Percentiles rank a stretch among this genome's conserved stretches.
Conservation (phyloP, 2,113 vertebrate genomes). For the Cynopterus brachyotis region DNA sequence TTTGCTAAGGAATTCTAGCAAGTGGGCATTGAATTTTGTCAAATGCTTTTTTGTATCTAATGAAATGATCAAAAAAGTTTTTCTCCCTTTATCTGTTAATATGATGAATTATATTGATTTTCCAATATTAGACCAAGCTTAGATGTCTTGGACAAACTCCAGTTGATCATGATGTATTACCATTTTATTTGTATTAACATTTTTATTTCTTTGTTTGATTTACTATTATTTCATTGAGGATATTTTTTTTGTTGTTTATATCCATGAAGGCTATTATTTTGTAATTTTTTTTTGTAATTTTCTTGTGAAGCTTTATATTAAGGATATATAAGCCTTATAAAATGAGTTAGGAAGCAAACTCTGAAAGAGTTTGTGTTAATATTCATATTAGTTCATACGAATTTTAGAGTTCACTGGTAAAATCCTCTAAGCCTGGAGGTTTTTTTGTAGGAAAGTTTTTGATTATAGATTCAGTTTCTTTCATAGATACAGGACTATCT, state of each 20-base stretch:
- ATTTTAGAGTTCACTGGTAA: not conserved
- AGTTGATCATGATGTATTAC: not conserved
- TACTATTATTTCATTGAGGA: constrained; percentile 8
- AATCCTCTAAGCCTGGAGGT: not conserved
- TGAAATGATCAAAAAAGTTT: not conserved
- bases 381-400: not conserved
- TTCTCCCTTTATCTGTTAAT: not conserved
- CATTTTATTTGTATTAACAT: not conserved
- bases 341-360: not conserved
- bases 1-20: not conserved
- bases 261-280: not conserved
- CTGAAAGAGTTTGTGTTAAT: not conserved
- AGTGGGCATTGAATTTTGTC: not conserved
- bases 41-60: not conserved
- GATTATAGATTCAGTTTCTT: not conserved
- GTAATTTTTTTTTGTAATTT: not conserved
- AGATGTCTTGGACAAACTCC: not conserved
- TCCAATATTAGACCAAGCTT: not conserved
- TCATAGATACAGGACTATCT: not conserved
- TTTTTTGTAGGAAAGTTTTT: not conserved
- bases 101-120: constrained; percentile 3
- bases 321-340: not conserved
- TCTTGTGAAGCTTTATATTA: constrained; percentile 22
- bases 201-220: not conserved
- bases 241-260: not conserved